These are phyloP conservation scores for Rutilus rutilus DNA, from an alignment of 2,113 vertebrate genomes.

Conservation along the genomic window DNA sequence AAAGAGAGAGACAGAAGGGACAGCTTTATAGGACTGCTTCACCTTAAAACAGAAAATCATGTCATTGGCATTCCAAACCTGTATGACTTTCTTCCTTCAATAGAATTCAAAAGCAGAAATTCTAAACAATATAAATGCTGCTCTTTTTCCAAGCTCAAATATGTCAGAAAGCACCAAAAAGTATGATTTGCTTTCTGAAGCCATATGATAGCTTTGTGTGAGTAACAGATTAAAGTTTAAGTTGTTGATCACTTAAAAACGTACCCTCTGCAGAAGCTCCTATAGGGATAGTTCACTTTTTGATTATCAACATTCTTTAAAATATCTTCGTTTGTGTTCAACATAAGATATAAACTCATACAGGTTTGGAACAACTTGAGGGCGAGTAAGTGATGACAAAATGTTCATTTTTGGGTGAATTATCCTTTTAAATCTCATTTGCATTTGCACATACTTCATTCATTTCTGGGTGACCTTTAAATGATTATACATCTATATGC, in stretches of 20 bases:
- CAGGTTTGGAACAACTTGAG: too few relatives aligned
- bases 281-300: too few relatives aligned
- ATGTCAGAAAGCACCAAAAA: neutral
- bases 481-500: neutral
- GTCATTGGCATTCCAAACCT: neutral
- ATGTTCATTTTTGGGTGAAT: too few relatives aligned
- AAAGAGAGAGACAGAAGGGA: neutral
- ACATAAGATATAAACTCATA: too few relatives aligned
- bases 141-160: neutral
- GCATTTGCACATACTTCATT: neutral
- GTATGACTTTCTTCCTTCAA: neutral
- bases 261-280: neutral
- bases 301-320: too few relatives aligned
- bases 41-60: neutral
- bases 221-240: neutral
- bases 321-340: too few relatives aligned
- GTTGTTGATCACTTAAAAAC: neutral
- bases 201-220: too few relatives aligned
- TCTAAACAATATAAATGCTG: neutral
- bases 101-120: neutral
- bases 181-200: neutral
- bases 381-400: too few relatives aligned
- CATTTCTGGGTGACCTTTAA: neutral
- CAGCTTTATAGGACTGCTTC: neutral
- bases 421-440: neutral